phyloP scores from a whole-genome alignment of 2,113 vertebrate species.

The Myotis davidii region DNA sequence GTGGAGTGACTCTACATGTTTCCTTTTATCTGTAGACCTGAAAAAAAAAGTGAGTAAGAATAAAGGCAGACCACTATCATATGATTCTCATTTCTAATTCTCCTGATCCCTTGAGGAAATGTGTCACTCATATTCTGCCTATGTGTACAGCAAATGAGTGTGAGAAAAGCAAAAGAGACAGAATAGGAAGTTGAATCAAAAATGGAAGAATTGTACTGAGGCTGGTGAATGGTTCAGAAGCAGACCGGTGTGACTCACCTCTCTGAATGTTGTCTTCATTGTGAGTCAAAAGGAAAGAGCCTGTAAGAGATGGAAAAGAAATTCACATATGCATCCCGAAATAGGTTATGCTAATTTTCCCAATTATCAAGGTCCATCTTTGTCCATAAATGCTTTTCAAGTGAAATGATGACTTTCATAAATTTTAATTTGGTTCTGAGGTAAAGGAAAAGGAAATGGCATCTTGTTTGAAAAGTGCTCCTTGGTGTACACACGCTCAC shows the following conservation, averaged over 20 bases:
- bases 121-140: background rate
- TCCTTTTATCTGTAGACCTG: background rate
- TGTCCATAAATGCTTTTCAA: background rate
- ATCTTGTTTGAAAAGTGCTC: background rate
- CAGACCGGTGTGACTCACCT: background rate
- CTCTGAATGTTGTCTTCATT: background rate
- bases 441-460: background rate
- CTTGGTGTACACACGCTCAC: background rate
- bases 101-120: background rate
- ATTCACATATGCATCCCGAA: background rate
- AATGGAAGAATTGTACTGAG: background rate
- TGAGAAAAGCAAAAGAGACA: background rate
- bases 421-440: background rate
- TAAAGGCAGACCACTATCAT: background rate
- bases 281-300: conserved; percentile 33
- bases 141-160: background rate
- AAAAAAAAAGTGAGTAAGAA: background rate
- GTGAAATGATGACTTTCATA: background rate
- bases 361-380: background rate
- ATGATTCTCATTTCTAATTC: background rate
- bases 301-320: background rate
- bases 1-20: background rate
- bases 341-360: background rate
- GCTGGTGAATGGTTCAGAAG: background rate
- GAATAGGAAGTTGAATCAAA: conserved; percentile 19